phyloP scores from a whole-genome alignment of 2,888 invertebrate genomes.

The Sceliomorpha sp. region DNA sequence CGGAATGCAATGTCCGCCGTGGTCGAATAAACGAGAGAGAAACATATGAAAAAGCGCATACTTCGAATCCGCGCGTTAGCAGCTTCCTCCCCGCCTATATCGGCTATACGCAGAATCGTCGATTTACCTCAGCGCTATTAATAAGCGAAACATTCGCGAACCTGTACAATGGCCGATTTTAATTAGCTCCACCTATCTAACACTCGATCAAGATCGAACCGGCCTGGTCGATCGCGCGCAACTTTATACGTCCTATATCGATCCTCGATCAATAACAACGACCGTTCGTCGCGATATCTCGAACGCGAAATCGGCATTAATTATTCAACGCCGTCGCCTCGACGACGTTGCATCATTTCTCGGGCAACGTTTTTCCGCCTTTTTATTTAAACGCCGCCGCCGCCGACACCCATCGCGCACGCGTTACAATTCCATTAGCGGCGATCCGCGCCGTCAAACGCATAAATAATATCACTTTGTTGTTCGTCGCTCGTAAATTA shows the following conservation, averaged over 20 bases:
- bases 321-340: constrained; percentile 34
- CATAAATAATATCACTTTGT: constrained; percentile 41
- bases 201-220: no score
- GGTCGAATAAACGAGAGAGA: constrained; percentile 51
- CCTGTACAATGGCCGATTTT: no score
- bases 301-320: constrained; percentile 35
- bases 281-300: neutral
- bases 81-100: no score
- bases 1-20: constrained; percentile 57
- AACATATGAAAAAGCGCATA: constrained; percentile 22
- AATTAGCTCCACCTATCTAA: no score
- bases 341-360: constrained; percentile 39
- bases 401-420: neutral
- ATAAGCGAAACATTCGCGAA: no score
- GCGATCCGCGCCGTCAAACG: constrained; percentile 32
- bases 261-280: no score
- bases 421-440: constrained; percentile 30
- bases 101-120: no score
- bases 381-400: constrained; percentile 10
- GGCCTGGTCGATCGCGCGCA: no score
- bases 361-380: constrained; percentile 21
- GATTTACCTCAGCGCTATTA: no score
- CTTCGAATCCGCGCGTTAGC: constrained; percentile 25
- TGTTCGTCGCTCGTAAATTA: constrained; percentile 18
- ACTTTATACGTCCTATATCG: no score